Base-by-base conservation (phyloP, 2,888 invertebrate species). In the Hedychridium roseum region DNA sequence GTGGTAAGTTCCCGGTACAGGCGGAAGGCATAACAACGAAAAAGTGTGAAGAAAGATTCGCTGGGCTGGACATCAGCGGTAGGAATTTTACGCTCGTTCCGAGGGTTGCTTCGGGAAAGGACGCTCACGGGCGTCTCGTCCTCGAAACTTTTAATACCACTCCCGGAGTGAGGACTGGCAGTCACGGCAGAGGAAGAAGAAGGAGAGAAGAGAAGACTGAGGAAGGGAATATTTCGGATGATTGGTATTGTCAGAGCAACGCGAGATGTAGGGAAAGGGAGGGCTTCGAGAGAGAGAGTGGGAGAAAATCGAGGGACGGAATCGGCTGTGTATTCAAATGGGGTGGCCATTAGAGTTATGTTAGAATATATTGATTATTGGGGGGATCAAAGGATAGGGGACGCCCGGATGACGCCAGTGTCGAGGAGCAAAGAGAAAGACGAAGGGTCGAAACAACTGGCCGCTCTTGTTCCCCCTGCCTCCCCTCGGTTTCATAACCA, bases 341-440 rank as follows among this genome's bases (percentile, higher is more conserved):
- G 73, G 72, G 71, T 73, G 69, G 74, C 77, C 76, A 76, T 76
- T 77, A 77, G 76, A 77, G 74, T 77, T 76, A 76, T 73, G 77
- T 71, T 75, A 73, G 76, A 74, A 76, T 76, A 77, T 77, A 78
- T 78, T 78, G 78, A 78, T 78, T 78, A 78, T 77, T 74, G 76
- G 73, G 74, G 71, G 71, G 73, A 75, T 77, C 75, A 78, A 76
- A 75, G 75, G 69, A 70, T 71, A 70, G 71, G 71, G 70, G 68
- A 54, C 57, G 47, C 57, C 52, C 50, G 58, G 63, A 71, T 67
- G 68, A 70, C 68, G 71, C 68, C 65, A 70, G 60, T 57, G 63
- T 57, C 46, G 55, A 57, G 52, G 51, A 42, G 49, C 55, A 51
- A 55, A 56, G 57, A 54, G 66, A 61, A 67, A 67, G 66, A 68